Evolutionary conservation across 2,113 vertebrate genomes (phyloP), one percentile per base, ranked within the genome.

Genomic region (Cyanoliseus patagonus): DNA sequence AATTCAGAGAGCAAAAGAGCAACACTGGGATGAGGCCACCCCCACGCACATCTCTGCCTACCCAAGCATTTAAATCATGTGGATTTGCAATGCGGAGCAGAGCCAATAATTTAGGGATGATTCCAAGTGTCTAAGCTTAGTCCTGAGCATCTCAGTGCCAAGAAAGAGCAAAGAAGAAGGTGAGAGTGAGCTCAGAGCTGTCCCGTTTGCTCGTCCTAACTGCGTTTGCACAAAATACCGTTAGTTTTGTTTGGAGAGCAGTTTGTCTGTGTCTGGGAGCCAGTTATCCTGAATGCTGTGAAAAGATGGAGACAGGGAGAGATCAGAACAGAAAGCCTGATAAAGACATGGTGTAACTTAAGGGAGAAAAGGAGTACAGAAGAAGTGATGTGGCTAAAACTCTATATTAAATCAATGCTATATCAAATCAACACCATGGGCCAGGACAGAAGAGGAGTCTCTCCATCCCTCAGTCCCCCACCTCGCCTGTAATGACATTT

Each of bases 171-270:
- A 84, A 91, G 11, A 7, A 35, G 83, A 42, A 89, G 92, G 81
- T 37, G 89, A 86, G 89, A 81, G 83, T 31, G 52, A 30, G 81
- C 90, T 64, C 37, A 1, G 73, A 57, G 77, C 87, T 17, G 53
- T 8, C 55, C 37, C 7, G 0, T 47, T 49, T 76, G 79, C 81
- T 85, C 94, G 55, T 63, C 76, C 64, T 51, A 24, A 73, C 46
- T 1, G 35, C 1, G 28, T 52, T 30, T 52, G 72, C 44, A 22
- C 61, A 33, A 22, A 64, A 75, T 7, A 0, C 4, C 5, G 1
- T 10, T 20, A 27, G 9, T 59, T 82, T 14, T n/a, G 82, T n/a
- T 3, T 68, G 79, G 33, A 17, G 1, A 83, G 76, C 33, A 57
- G 68, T 37, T 77, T 42, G 46, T 6, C 70, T 17, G 0, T 3